phyloP scores from a whole-genome alignment of 2,113 vertebrate genomes.

The Buteo buteo region DNA sequence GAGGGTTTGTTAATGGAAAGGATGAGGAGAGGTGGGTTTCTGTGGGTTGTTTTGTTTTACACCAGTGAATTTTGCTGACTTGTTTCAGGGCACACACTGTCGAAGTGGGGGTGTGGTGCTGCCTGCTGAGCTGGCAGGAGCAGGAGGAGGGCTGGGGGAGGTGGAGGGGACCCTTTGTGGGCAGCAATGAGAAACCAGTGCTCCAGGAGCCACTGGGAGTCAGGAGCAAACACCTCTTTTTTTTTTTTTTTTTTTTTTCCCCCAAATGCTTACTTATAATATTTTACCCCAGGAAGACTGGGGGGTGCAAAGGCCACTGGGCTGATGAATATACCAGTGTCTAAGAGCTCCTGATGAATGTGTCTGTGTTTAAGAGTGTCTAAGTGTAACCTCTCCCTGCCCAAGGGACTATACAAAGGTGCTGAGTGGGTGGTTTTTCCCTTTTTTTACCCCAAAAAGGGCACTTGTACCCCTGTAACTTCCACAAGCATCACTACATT shows the following conservation, averaged over 20 bases:
- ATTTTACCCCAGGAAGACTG: not conserved
- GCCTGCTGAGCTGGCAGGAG: not conserved
- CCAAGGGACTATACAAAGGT: fast-evolving
- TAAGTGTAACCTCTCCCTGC: not conserved
- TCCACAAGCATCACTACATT: not conserved
- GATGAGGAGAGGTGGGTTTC: not conserved
- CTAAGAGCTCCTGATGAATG: not conserved
- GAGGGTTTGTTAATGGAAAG: not conserved
- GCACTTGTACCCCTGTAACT: fast-evolving
- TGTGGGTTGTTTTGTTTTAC: not conserved
- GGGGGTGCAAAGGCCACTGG: no score
- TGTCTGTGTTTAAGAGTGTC: fast-evolving
- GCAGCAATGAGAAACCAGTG: not conserved
- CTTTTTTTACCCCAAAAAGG: not conserved
- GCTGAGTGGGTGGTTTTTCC: no score
- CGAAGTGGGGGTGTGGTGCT: fast-evolving
- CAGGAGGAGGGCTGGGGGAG: not conserved
- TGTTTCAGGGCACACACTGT: fast-evolving
- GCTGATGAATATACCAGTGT: fast-evolving
- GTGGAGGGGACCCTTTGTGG: not conserved
- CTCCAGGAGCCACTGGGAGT: not conserved
- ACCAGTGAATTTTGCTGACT: not conserved
- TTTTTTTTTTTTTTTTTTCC: no score
- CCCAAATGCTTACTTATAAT: fast-evolving
- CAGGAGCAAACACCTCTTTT: not conserved